Percentiles rank a stretch among this genome's conserved stretches.
Conservation (phyloP, 2,888 invertebrate genomes). For the Agriopis aurantiaria region DNA sequence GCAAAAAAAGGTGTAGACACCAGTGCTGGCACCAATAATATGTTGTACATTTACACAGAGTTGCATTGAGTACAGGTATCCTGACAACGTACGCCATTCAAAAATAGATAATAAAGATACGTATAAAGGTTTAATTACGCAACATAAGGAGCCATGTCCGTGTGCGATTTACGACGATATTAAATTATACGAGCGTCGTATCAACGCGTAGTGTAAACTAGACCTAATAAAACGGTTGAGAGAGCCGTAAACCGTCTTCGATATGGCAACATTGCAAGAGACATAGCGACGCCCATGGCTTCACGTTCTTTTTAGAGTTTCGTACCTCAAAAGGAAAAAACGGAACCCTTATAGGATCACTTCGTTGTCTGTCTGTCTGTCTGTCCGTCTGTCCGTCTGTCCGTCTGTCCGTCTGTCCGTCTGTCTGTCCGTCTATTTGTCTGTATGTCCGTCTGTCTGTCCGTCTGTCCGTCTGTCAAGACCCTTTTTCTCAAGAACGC, state of each 20-base stretch:
- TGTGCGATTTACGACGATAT: conserved; percentile 33
- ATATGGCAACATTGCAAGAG: conserved; percentile 14
- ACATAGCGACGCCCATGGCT: conserved; percentile 11
- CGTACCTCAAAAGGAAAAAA: no score
- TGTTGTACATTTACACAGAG: not conserved
- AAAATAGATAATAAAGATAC: conserved; percentile 5
- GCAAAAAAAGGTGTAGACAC: no score
- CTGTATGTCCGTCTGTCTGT: no score
- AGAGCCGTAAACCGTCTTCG: conserved; percentile 16
- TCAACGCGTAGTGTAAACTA: conserved; percentile 33
- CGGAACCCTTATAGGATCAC: no score
- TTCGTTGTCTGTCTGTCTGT: no score
- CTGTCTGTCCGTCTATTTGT: no score
- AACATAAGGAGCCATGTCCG: conserved; percentile 18
- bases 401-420: no score
- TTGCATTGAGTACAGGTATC: not conserved
- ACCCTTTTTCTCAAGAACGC: no score
- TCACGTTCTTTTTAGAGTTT: conserved; percentile 1
- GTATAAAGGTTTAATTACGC: conserved; percentile 1
- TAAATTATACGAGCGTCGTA: conserved; percentile 33
- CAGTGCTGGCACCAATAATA: not conserved
- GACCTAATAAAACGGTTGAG: conserved; percentile 31
- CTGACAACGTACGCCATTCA: not conserved
- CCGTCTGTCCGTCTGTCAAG: no score
- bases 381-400: no score